Percentiles rank a stretch among this genome's conserved stretches.
Conservation (phyloP, 2,888 invertebrate species). For the Brachynemurus nebulosus region DNA sequence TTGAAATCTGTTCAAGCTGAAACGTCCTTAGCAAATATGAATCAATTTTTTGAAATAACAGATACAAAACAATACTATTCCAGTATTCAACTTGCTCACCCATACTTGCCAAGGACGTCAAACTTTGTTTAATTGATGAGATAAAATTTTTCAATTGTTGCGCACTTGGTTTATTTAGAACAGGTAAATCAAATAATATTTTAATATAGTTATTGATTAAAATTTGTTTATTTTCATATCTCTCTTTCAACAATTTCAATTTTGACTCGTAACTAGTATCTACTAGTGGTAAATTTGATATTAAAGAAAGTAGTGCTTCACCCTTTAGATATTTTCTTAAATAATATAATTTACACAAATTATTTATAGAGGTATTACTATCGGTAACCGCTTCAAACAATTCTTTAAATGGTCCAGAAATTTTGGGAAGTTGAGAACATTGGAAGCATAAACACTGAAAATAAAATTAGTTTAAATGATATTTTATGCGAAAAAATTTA, state of each 20-base stretch:
- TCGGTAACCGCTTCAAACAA: slow-evolving; percentile 11
- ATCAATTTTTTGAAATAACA: slow-evolving; percentile 12
- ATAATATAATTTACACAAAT: slow-evolving; percentile 11
- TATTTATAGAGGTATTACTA: slow-evolving; percentile 7
- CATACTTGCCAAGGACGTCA: slow-evolving; percentile 12
- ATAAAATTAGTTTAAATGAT: not conserved
- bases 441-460: not conserved
- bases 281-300: slow-evolving; percentile 11
- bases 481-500: slow-evolving; percentile 3
- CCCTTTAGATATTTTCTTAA: slow-evolving; percentile 13
- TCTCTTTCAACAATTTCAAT: slow-evolving; percentile 8
- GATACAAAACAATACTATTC: slow-evolving; percentile 9
- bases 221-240: slow-evolving; percentile 12
- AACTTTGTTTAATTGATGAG: slow-evolving; percentile 10
- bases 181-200: slow-evolving; percentile 10
- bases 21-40: slow-evolving; percentile 8
- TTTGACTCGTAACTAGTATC: slow-evolving; percentile 11
- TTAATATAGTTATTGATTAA: slow-evolving; percentile 11
- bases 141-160: slow-evolving; percentile 11
- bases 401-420: slow-evolving; percentile 9
- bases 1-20: slow-evolving; percentile 11
- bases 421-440: not conserved
- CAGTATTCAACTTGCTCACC: slow-evolving; percentile 3
- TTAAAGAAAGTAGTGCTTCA: slow-evolving; percentile 12
- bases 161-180: slow-evolving; percentile 6